Evolutionary conservation across 1,140 invertebrate species (phyloP).

Genomic region (Trissolcus basalis): DNA sequence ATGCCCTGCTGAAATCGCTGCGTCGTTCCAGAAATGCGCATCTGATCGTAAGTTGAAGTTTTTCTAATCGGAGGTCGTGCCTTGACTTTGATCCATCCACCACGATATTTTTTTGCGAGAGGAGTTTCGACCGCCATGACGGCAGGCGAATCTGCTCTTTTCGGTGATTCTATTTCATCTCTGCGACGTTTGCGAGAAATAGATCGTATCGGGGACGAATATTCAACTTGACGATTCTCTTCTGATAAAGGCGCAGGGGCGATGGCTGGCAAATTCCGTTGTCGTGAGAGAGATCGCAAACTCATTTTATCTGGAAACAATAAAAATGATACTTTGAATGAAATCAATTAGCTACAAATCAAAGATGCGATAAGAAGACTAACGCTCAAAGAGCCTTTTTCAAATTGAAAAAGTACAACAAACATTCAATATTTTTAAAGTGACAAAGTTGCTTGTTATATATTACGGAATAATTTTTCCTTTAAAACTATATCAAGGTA

Average conservation of each 20-base stretch:
- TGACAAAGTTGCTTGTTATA: too few species aligned
- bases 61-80: conserved; percentile 61
- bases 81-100: conserved; percentile 64
- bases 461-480: too few species aligned
- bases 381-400: too few species aligned
- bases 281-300: neutral
- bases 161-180: conserved; percentile 8
- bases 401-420: too few species aligned
- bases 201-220: neutral
- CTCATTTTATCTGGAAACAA: too few species aligned
- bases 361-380: too few species aligned
- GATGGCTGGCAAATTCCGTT: neutral
- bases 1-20: conserved; percentile 64
- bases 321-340: too few species aligned
- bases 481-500: too few species aligned
- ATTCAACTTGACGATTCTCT: conserved; percentile 15
- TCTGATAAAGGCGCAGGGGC: neutral
- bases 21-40: conserved; percentile 55
- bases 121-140: conserved; percentile 53
- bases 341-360: too few species aligned
- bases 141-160: conserved; percentile 6
- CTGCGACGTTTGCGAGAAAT: conserved; percentile 19
- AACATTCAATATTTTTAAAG: too few species aligned
- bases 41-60: conserved; percentile 46
- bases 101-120: conserved; percentile 59